These are phyloP conservation scores for Drosophila subquinaria DNA, from an alignment of 2,888 invertebrate species.

Conservation along the genomic window DNA sequence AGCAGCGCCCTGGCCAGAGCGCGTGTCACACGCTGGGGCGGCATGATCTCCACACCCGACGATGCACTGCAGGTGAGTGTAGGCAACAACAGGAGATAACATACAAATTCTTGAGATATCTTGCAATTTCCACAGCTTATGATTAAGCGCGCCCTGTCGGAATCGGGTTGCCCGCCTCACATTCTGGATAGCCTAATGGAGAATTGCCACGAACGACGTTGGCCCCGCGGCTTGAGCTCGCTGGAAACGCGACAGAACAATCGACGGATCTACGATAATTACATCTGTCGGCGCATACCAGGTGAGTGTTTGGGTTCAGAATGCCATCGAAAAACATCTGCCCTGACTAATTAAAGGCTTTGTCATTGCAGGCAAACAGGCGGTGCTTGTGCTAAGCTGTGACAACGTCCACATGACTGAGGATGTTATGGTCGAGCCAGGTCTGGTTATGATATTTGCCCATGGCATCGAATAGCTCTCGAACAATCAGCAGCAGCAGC, in stretches of 20 bases:
- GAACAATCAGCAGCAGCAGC: not conserved
- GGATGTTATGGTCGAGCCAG: conserved; percentile 98
- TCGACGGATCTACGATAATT: conserved; percentile 95
- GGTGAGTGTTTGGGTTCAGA: conserved; percentile 85
- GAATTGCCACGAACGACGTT: conserved; percentile 97
- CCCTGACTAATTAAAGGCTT: conserved; percentile 51
- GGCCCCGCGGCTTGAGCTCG: conserved; percentile 97
- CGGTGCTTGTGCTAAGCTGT: conserved; percentile 96
- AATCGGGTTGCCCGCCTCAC: conserved; percentile 97
- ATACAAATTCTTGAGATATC: not conserved
- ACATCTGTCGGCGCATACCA: conserved; percentile 96
- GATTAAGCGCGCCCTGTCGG: conserved; percentile 96
- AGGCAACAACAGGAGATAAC: not conserved
- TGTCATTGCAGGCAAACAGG: conserved; percentile 92
- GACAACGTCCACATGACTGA: conserved; percentile 98
- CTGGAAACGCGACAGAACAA: conserved; percentile 97
- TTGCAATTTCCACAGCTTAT: conserved; percentile 89
- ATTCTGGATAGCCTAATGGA: conserved; percentile 98
- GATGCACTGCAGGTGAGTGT: conserved; percentile 92
- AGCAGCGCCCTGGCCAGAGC: conserved; percentile 93
- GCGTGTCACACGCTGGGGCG: conserved; percentile 98
- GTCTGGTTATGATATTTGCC: conserved; percentile 99
- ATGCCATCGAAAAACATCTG: not conserved
- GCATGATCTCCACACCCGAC: conserved; percentile 99
- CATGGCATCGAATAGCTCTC: conserved; percentile 93